phyloP scores from a whole-genome alignment of 2,888 invertebrate species.

The Tetrapedia diversipes region DNA sequence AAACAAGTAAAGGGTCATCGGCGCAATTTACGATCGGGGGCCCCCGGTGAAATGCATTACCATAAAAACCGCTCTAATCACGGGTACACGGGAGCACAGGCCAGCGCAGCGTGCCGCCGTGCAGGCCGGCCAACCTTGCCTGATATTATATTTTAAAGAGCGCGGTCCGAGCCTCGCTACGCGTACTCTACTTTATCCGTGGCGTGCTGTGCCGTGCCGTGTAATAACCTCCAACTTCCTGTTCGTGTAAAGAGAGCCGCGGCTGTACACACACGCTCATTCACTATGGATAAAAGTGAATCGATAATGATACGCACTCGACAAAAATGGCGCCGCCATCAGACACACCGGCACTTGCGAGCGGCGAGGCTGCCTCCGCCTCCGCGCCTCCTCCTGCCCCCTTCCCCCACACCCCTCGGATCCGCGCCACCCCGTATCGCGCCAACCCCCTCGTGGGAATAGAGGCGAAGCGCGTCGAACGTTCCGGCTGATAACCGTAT shows the following conservation, averaged over 20 bases:
- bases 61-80: slow-evolving; percentile 68
- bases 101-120: neutral
- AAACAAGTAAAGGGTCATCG: slow-evolving; percentile 63
- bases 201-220: slow-evolving; percentile 62
- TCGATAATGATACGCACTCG: slow-evolving; percentile 79
- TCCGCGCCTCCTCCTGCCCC: neutral
- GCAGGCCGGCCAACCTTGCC: slow-evolving; percentile 30
- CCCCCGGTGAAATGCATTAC: slow-evolving; percentile 59
- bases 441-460: slow-evolving; percentile 70
- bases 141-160: slow-evolving; percentile 63
- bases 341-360: slow-evolving; percentile 43
- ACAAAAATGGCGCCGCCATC: slow-evolving; percentile 74
- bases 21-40: slow-evolving; percentile 55
- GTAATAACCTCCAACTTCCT: slow-evolving; percentile 70
- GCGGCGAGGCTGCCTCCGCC: slow-evolving; percentile 29
- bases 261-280: slow-evolving; percentile 60
- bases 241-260: slow-evolving; percentile 67
- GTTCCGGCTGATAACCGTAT: slow-evolving; percentile 77
- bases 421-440: slow-evolving; percentile 1
- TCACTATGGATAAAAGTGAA: slow-evolving; percentile 73
- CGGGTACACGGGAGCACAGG: slow-evolving; percentile 44
- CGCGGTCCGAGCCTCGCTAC: slow-evolving; percentile 39
- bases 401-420: neutral
- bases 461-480: slow-evolving; percentile 75
- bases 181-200: slow-evolving; percentile 63